A percentile compares a stretch with the other conserved stretches of the same genome.
Conservation (phyloP, 2,113 vertebrate species). For the Forbesichthys agassizii region DNA sequence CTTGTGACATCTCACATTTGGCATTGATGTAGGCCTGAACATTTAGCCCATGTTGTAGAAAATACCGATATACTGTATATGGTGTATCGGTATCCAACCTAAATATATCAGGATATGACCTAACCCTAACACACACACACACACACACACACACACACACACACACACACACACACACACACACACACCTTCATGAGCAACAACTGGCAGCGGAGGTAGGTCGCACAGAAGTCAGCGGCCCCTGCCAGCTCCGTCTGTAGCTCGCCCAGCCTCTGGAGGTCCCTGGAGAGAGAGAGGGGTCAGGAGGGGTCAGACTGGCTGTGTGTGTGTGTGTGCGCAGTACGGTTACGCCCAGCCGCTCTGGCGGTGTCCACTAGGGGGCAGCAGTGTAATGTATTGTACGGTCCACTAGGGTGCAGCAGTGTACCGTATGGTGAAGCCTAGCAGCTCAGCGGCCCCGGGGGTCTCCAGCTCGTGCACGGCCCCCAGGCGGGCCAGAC, state of each 20-base stretch:
- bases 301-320: not conserved
- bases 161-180: conserved; percentile 54
- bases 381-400: no score
- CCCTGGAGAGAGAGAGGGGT: conserved; percentile 68
- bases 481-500: conserved; percentile 86
- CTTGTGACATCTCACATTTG: no score
- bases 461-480: conserved; percentile 90
- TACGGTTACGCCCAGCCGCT: no score
- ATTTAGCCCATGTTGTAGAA: no score
- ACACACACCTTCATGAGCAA: conserved; percentile 88
- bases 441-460: conserved; percentile 89
- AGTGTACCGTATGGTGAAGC: conserved; percentile 89
- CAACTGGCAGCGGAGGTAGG: conserved; percentile 92
- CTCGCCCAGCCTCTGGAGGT: conserved; percentile 91
- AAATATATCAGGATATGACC: no score
- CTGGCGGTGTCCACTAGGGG: no score
- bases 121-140: conserved; percentile 17
- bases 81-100: no score
- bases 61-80: no score
- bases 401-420: no score
- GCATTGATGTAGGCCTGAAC: no score
- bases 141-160: conserved; percentile 62
- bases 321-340: not conserved
- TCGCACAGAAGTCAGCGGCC: conserved; percentile 92
- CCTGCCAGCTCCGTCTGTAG: conserved; percentile 93